phyloP scores from a whole-genome alignment of 2,113 vertebrate species.

The Chaetops frenatus region DNA sequence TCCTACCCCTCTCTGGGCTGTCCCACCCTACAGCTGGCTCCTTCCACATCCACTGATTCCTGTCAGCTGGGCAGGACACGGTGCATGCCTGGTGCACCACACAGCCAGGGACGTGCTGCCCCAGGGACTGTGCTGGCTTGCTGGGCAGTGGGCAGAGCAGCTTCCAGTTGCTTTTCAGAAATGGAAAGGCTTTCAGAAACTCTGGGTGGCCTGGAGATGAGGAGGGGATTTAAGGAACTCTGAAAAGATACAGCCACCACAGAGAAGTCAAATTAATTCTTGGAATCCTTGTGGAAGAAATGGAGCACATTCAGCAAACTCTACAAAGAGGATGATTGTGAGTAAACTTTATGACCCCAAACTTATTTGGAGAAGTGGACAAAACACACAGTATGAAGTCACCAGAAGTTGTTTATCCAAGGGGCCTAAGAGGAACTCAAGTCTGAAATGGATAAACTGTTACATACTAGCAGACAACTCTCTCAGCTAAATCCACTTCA shows the following conservation, averaged over 20 bases:
- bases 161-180: not conserved
- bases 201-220: not conserved
- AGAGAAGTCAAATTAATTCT: not conserved
- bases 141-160: not conserved
- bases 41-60: not conserved
- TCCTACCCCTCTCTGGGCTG: not conserved
- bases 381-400: conserved; percentile 17
- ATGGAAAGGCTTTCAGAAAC: not conserved
- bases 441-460: not conserved
- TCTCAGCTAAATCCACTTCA: not conserved
- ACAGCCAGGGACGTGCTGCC: accelerated
- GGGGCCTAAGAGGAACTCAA: not conserved
- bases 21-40: not conserved
- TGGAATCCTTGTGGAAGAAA: not conserved
- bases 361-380: not conserved
- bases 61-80: accelerated
- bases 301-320: not conserved
- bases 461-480: not conserved
- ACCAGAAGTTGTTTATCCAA: conserved; percentile 34
- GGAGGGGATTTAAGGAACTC: not conserved
- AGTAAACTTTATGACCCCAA: not conserved
- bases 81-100: not conserved
- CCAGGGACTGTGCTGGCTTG: too few species aligned
- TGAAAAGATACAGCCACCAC: not conserved
- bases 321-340: conserved; percentile 25